Evolutionary conservation across 1,140 invertebrate genomes (phyloP).

Genomic region (Scaptodrosophila lebanonensis): DNA sequence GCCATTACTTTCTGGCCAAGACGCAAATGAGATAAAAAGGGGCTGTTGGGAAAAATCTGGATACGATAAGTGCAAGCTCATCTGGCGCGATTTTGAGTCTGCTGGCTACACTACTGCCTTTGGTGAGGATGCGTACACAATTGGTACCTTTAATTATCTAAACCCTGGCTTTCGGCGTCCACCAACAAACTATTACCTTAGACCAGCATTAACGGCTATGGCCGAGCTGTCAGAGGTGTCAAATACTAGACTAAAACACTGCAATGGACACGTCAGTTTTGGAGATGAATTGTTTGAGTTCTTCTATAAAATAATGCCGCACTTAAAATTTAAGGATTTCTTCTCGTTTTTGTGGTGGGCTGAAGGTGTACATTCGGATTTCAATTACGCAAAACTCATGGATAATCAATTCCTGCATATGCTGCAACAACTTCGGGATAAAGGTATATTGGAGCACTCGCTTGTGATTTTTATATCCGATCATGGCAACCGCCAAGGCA

Average conservation of each 20-base stretch:
- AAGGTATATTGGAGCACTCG: conserved; percentile 81
- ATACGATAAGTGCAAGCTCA: conserved; percentile 83
- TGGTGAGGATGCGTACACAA: conserved; percentile 85
- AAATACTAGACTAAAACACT: conserved; percentile 52
- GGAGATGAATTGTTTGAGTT: conserved; percentile 78
- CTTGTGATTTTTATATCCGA: conserved; percentile 90
- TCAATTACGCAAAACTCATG: conserved; percentile 83
- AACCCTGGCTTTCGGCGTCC: conserved; percentile 86
- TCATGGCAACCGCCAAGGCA: conserved; percentile 89
- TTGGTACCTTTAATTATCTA: conserved; percentile 87
- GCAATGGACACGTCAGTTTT: conserved; percentile 79
- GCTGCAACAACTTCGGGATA: conserved; percentile 79
- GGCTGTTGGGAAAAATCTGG: conserved; percentile 76
- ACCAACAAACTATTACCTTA: conserved; percentile 88
- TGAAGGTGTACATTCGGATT: conserved; percentile 84
- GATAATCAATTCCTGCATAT: conserved; percentile 80
- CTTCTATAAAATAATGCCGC: conserved; percentile 78
- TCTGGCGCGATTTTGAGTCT: conserved; percentile 86
- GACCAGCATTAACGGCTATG: conserved; percentile 84
- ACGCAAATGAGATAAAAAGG: conserved; percentile 70
- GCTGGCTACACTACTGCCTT: conserved; percentile 85
- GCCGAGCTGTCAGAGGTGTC: conserved; percentile 43
- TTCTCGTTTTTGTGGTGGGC: conserved; percentile 88
- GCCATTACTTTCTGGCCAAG: conserved; percentile 83
- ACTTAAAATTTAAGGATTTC: conserved; percentile 74